Evolutionary conservation across 2,113 vertebrate genomes (phyloP).

Genomic region (Etheostoma spectabile): DNA sequence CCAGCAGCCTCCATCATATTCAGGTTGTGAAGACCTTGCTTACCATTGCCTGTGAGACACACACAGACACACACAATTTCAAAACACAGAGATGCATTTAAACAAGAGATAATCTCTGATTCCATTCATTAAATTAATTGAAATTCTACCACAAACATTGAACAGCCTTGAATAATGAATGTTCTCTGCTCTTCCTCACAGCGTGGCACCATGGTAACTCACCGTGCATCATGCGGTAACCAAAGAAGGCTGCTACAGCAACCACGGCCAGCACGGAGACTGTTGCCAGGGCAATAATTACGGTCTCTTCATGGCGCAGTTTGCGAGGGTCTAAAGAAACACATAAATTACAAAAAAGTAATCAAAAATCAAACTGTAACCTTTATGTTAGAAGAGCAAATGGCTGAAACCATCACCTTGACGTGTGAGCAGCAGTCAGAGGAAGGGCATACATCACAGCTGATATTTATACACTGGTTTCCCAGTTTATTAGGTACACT

Average conservation of each 20-base stretch:
- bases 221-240: conserved; percentile 97
- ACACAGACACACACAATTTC: conserved; percentile 9
- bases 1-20: conserved; percentile 98
- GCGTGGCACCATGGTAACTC: conserved; percentile 70
- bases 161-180: conserved; percentile 54
- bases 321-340: conserved; percentile 60
- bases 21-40: conserved; percentile 96
- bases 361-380: conserved; percentile 37
- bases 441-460: background rate
- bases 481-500: background rate
- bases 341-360: conserved; percentile 44
- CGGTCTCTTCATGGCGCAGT: conserved; percentile 91
- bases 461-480: background rate
- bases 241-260: conserved; percentile 92
- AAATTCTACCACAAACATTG: conserved; percentile 42
- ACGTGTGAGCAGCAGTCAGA: conserved; percentile 20
- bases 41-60: conserved; percentile 87
- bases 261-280: conserved; percentile 93
- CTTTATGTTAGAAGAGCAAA: conserved; percentile 26
- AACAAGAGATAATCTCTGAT: background rate
- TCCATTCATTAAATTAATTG: conserved; percentile 1
- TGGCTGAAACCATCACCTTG: conserved; percentile 3
- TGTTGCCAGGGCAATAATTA: conserved; percentile 94
- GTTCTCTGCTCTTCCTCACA: conserved; percentile 26
- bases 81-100: background rate